These are phyloP conservation scores for Spodoptera exigua DNA, from an alignment of 2,888 invertebrate genomes.

Conservation along the genomic window DNA sequence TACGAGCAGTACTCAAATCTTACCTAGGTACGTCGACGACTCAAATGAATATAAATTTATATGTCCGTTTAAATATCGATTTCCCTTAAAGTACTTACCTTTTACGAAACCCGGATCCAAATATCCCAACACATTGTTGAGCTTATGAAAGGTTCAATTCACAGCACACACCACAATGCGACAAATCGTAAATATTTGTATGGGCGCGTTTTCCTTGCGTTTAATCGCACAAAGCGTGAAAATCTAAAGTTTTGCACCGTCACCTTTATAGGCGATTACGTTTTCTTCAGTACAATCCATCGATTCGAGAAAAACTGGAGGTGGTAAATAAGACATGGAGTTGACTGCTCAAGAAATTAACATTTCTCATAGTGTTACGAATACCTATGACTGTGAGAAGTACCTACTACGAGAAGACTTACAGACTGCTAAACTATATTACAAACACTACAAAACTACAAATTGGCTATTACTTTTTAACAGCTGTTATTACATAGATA, in stretches of 20 bases:
- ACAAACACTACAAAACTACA: too few species aligned
- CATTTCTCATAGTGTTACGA: too few species aligned
- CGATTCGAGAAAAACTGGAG: slow-evolving; percentile 61
- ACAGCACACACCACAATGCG: slow-evolving; percentile 58
- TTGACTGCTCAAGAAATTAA: too few species aligned
- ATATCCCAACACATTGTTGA: slow-evolving; percentile 44
- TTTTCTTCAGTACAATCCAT: slow-evolving; percentile 81
- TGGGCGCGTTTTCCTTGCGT: slow-evolving; percentile 58
- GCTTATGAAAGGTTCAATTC: slow-evolving; percentile 52
- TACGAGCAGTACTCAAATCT: too few species aligned
- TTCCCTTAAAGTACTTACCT: slow-evolving; percentile 10
- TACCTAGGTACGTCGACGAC: too few species aligned
- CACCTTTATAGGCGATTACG: slow-evolving; percentile 87
- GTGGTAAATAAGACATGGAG: slow-evolving; percentile 24
- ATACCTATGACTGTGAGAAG: too few species aligned
- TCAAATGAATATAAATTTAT: too few species aligned
- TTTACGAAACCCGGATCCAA: slow-evolving; percentile 11
- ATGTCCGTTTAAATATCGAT: slow-evolving; percentile 18
- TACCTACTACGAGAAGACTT: too few species aligned
- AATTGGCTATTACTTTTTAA: too few species aligned
- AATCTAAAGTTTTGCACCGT: slow-evolving; percentile 78
- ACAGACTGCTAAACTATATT: too few species aligned
- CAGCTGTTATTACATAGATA: too few species aligned
- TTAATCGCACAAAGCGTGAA: slow-evolving; percentile 71
- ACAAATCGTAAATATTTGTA: slow-evolving; percentile 65